Evolutionary conservation across 2,888 invertebrate genomes (phyloP).

Genomic region (Noctua janthe): DNA sequence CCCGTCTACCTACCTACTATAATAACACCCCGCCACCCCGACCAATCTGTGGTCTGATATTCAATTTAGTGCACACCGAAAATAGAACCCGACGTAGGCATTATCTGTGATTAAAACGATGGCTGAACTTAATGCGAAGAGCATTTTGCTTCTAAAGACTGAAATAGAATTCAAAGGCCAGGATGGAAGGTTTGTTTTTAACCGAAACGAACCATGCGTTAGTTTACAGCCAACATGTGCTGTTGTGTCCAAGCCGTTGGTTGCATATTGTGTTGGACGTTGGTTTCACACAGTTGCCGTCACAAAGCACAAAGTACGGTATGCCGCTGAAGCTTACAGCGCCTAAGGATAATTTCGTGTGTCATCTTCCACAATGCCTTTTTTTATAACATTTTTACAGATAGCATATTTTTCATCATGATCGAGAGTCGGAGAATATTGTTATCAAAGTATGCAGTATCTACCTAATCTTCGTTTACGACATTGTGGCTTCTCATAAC

Average conservation of each 20-base stretch:
- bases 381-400: background rate
- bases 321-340: constrained; percentile 1
- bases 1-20: background rate
- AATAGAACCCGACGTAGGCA: background rate
- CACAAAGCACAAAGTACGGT: background rate
- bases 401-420: background rate
- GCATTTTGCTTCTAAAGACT: background rate
- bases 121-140: background rate
- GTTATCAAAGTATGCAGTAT: background rate
- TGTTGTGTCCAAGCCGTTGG: constrained; percentile 8
- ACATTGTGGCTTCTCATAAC: no score
- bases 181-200: background rate
- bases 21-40: background rate
- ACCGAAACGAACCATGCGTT: background rate
- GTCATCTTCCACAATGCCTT: background rate
- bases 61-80: background rate
- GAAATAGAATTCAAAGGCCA: constrained; percentile 5
- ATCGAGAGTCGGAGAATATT: no score
- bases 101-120: background rate
- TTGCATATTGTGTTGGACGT: constrained; percentile 18
- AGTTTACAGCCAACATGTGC: constrained; percentile 26
- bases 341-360: background rate
- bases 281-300: background rate
- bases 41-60: background rate
- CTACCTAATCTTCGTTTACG: background rate